Base-by-base conservation (phyloP, 2,113 vertebrate genomes). In the Pavo muticus region DNA sequence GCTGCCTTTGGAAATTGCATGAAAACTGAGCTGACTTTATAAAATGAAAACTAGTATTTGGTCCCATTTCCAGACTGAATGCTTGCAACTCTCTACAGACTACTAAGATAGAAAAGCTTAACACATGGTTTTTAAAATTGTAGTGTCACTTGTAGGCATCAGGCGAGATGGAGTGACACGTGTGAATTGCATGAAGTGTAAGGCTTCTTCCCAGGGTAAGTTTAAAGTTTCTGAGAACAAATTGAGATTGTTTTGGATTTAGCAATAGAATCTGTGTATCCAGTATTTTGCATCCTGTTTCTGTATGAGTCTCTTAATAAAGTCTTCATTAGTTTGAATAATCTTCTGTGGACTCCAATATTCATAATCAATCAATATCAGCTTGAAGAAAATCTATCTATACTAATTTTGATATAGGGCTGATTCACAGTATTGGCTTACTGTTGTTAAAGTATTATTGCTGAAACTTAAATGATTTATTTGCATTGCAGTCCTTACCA, bases 291-390 rank as follows among this genome's bases (percentile, higher is more conserved):
- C 8, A 47, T 18, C 44, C 1, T 2, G 0, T 81, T 84, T 85
- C 42, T 2, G 0, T 27, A 14, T 10, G 6, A 5, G 15, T 77
- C 30, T 11, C 8, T 57, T 76, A 70, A 20, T 72, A 42, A 72
- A 47, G 21, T 8, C 2, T 1, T 11, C 63, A 25, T 19, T 32
- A 71, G 11, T 20, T 52, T 61, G 11, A 57, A 7, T 37, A 52
- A 20, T 19, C 50, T 35, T 65, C 17, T 19, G 0, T 25, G 11
- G 25, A 42, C 3, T 69, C 8, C 17, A 9, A 24, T 14, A 29
- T 14, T 37, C 5, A 13, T 2, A 3, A 11, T 30, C 54, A 17
- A 2, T 2, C 10, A 67, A 56, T 9, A 29, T 1, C 23, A 72
- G 7, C 13, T 75, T 48, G 15, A 74, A 76, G 37, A 17, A 18